Base-by-base conservation (phyloP, 2,888 invertebrate genomes). In the Acleris literana region DNA sequence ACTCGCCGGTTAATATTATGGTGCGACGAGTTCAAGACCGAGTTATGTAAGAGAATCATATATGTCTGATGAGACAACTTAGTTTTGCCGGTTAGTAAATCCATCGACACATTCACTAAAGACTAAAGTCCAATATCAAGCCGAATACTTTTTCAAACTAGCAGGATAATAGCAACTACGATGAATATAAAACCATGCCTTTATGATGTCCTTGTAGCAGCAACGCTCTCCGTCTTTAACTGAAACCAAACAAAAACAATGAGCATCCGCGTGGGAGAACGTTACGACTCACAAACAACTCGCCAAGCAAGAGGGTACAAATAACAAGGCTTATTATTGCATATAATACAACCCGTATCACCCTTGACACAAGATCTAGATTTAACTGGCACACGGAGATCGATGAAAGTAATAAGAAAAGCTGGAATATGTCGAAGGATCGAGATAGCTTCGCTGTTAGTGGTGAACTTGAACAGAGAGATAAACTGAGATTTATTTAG, bases 201-300 rank as follows among this genome's bases (percentile, higher is more conserved):
- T 9, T 4, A 39, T 39, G 13, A 13, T 39, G 39, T 39, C 39
- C 13, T 39, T 13, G 39, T 33, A 65, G 22, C 57, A 51, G 22
- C 56, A 59, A 60, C 64, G 59, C 64, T 60, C 48, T 51, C 67
- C 69, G 63, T 68, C 68, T 72, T 17, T 72, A 72, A 77, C 77
- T 82, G 83, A 76, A 68, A 74, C 82, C 82, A 82, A 73, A 75
- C 81, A 73, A 81, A 80, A 85, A 83, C 87, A 85, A 85, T 85
- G 85, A 86, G 85, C 85, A 82, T 84, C 82, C 82, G 83, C 81
- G 81, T 82, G 81, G 82, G 82, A 85, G 83, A 80, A 76, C 79
- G 82, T 77, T 78, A 82, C 79, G 79, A 73, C 79, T 81, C 81
- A 83, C 83, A 84, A 86, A 87, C 84, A 87, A 84, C 83, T 80